Evolutionary conservation across 2,888 invertebrate genomes (phyloP).

Genomic region (Papilio protenor): DNA sequence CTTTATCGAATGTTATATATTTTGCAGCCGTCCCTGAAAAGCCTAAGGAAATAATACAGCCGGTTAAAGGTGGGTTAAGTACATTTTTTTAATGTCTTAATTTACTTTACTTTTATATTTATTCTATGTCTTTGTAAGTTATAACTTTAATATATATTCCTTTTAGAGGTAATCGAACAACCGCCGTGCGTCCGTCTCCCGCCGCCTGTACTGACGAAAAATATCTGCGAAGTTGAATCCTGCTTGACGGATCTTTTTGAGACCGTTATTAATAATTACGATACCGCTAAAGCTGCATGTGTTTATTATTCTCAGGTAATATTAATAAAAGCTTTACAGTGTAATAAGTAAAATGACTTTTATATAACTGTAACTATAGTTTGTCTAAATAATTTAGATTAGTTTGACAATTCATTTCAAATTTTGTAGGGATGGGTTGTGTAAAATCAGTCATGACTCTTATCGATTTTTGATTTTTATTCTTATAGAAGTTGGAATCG

Average conservation of each 20-base stretch:
- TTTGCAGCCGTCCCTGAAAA: slow-evolving; percentile 44
- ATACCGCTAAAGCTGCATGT: slow-evolving; percentile 65
- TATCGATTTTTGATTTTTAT: no score
- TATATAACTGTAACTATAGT: no score
- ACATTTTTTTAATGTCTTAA: background rate
- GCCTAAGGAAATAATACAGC: slow-evolving; percentile 38
- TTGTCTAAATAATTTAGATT: no score
- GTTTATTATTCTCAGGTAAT: slow-evolving; percentile 64
- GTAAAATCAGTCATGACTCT: no score
- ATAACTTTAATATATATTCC: background rate
- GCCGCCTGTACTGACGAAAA: slow-evolving; percentile 56
- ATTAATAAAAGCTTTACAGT: no score
- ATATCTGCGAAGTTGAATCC: slow-evolving; percentile 66
- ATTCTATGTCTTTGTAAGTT: background rate
- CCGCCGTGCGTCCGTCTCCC: slow-evolving; percentile 50
- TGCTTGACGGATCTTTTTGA: slow-evolving; percentile 63
- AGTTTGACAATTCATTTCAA: no score
- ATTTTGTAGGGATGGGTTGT: no score
- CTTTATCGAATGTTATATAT: background rate
- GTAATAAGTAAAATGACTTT: no score
- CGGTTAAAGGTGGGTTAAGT: slow-evolving; percentile 36
- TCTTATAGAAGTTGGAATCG: no score
- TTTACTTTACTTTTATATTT: slow-evolving; percentile 19
- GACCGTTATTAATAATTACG: slow-evolving; percentile 57
- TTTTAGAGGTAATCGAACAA: slow-evolving; percentile 41